These are phyloP conservation scores for Lasioglossum baleicum DNA, from an alignment of 1,140 invertebrate genomes.

Conservation along the genomic window DNA sequence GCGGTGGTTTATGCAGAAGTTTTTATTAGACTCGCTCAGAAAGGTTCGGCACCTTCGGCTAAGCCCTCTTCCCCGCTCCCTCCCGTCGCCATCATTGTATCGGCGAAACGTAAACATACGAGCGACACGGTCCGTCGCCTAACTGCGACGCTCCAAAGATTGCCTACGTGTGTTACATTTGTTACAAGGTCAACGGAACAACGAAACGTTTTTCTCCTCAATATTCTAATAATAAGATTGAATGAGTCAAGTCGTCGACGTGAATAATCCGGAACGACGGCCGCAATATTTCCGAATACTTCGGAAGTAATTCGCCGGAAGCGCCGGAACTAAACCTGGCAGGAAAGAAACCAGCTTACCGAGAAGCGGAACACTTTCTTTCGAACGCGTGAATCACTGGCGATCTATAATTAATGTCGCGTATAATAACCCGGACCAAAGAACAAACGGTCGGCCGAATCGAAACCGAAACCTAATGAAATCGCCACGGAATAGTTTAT, in stretches of 20 bases:
- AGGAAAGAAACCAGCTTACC: not conserved
- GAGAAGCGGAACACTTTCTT: not conserved
- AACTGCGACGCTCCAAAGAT: no score
- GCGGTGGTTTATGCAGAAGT: no score
- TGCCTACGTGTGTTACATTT: no score
- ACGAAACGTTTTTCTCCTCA: not conserved
- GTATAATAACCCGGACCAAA: not conserved
- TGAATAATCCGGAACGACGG: slow-evolving; percentile 2
- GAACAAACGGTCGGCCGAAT: no score
- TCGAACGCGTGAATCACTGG: not conserved
- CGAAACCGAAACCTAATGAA: not conserved
- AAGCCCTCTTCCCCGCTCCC: no score
- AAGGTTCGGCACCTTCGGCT: no score
- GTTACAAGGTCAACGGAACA: no score
- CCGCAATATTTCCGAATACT: slow-evolving; percentile 23
- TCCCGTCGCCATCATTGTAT: no score
- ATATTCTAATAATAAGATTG: no score
- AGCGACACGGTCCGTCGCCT: no score
- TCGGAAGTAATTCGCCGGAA: slow-evolving; percentile 11
- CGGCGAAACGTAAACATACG: no score
- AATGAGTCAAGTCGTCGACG: slow-evolving; percentile 18
- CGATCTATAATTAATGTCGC: not conserved
- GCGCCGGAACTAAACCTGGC: not conserved
- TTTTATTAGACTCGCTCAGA: no score
- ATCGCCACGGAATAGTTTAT: not conserved